Evolutionary conservation across 2,888 invertebrate species (phyloP), one percentile per base, ranked within the genome.

Genomic region (Parelbella ahira): DNA sequence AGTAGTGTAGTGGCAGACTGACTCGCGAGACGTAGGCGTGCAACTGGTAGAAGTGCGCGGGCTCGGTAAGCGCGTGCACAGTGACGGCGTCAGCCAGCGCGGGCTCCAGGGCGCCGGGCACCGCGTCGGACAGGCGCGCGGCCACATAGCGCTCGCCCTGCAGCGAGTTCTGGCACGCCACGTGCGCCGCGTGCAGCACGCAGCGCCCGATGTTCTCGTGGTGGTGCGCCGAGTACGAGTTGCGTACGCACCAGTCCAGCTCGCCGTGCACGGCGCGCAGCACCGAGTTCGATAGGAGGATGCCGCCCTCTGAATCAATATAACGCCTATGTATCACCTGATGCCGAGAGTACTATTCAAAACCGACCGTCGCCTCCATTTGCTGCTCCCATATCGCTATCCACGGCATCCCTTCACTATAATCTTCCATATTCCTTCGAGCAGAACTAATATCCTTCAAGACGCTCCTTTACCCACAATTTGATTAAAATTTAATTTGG

Each of bases 181-280:
- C 63, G 44, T 91, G 90, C 5, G 92, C 89, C 13, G 93, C 91
- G 73, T 94, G 93, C 48, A 92, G 78, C 51, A 94, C 90, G 71
- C 97, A 97, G 50, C 94, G 89, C n/a, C 97, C 97, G 48, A 97
- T 88, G 84, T 96, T 97, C 67, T 95, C 92, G 70, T 94, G 94
- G 64, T 94, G 93, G 57, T 92, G 93, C 49, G 93, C 91, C 1
- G 95, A 94, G 64, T 93, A 93, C 0, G 94, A 93, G 79, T 95
- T 96, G 52, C 93, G 92, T 9, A 95, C 94, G 74, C 97, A 97
- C 94, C 96, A 96, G 68, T 97, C 96, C 58, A 97, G 82, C 69
- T 93, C 92, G 25, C 87, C 88, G 59, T 93, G 92, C 57, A 97
- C 90, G 49, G 93, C 91, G 46, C 91, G 91, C 58, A 98, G 88